Base-by-base conservation (phyloP, 2,113 vertebrate genomes). In the Myotis lucifugus region DNA sequence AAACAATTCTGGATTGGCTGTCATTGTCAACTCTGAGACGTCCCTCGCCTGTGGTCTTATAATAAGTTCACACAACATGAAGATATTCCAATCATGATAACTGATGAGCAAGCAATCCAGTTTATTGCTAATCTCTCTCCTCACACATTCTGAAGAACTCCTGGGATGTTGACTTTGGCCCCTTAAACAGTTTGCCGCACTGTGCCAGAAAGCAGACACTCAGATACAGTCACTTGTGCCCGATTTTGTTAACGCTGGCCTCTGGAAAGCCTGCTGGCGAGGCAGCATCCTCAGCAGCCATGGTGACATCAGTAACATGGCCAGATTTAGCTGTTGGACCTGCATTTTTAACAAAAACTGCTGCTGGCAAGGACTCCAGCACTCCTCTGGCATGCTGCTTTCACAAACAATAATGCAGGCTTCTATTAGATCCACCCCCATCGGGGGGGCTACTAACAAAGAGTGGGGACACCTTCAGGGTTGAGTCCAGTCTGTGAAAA, bases 51-150 rank as follows among this genome's bases (percentile, higher is more conserved):
- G 59, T 34, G n/a, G 8, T 89, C 40, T 88, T 85, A 78, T 42
- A 87, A 34, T 85, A 81, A 64, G 14, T 85, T 54, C 40, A 73
- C 46, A 42, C n/a, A 88, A 66, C 32, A 79, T 32, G 67, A 90
- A 88, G 17, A 91, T 91, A 82, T 67, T 69, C 42, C 76, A 94
- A 94, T 84, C 32, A 79, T 76, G n/a, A 73, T 85, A 42, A 85
- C 25, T 21, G 9, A 66, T 91, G 18, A 86, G 4, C 1, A 89
- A 92, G 76, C 50, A 93, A 94, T 64, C 11, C 23, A 77, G 46
- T 48, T 64, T 76, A 87, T 90, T 78, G 1, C 19, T 72, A 72
- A 89, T 70, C 13, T 83, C 61, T 74, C 37, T 85, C 21, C 5
- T 81, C 48, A 72, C 40, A 54, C 8, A 40, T 66, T 70, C 29